Conservation (phyloP, 2,888 invertebrate genomes). For the Sinodicranocentrus sp. region DNA sequence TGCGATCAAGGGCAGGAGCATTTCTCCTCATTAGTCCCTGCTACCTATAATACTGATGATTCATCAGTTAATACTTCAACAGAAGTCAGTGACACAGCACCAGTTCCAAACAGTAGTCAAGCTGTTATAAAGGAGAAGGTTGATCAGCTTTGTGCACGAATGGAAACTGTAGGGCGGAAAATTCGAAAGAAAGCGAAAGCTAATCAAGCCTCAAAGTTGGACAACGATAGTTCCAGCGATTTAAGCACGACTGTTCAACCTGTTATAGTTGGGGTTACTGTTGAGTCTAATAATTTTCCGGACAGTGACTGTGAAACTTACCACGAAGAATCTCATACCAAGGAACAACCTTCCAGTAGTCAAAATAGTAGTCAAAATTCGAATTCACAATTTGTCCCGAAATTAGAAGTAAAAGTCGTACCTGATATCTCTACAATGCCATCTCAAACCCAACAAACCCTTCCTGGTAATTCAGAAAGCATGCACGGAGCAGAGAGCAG, state of each 20-base stretch:
- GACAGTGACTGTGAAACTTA: constrained; percentile 19
- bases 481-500: constrained; percentile 20
- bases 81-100: constrained; percentile 10
- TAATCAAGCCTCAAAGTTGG: constrained; percentile 42
- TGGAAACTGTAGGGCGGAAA: constrained; percentile 45
- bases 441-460: not conserved
- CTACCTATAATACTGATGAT: too few species aligned
- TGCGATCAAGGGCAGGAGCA: not conserved
- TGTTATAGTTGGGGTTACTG: constrained; percentile 40
- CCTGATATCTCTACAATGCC: constrained; percentile 31
- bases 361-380: not conserved
- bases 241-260: constrained; percentile 28
- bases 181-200: constrained; percentile 47
- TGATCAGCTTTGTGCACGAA: constrained; percentile 53
- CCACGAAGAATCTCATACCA: constrained; percentile 38
- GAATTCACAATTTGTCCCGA: constrained; percentile 17
- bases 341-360: constrained; percentile 10
- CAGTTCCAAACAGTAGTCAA: not conserved
- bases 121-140: constrained; percentile 41
- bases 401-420: constrained; percentile 55
- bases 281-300: constrained; percentile 28
- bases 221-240: constrained; percentile 48
- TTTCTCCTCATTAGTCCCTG: not conserved
- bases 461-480: constrained; percentile 1
- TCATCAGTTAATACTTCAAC: constrained; percentile 13